Conservation (phyloP, 1,140 invertebrate species). For the Drosophila fuyamai region DNA sequence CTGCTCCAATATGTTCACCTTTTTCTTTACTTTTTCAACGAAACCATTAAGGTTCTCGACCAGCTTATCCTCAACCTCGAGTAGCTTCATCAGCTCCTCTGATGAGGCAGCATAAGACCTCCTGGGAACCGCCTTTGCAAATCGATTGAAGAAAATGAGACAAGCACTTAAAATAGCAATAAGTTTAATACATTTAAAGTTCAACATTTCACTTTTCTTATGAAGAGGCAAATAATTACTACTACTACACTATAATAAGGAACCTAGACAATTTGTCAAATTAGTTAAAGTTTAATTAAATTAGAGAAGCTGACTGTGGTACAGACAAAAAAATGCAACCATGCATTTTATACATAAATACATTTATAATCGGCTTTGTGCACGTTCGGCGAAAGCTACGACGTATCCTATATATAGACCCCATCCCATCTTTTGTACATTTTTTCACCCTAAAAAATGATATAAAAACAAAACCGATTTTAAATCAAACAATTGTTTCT, state of each 20-base stretch:
- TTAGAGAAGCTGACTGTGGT: not conserved
- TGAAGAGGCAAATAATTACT: not conserved
- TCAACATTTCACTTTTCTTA: slow-evolving; percentile 1
- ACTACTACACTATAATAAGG: no score
- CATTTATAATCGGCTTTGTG: no score
- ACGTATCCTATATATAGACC: no score
- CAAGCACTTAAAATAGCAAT: not conserved
- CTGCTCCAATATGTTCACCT: slow-evolving; percentile 16
- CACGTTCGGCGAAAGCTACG: no score
- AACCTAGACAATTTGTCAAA: not conserved
- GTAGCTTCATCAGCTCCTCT: slow-evolving; percentile 4
- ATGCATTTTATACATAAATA: no score
- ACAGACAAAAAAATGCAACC: no score
- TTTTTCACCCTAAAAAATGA: no score
- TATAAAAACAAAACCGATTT: no score
- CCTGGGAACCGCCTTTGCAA: not conserved
- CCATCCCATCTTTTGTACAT: no score
- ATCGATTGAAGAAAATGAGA: not conserved
- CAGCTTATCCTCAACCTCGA: slow-evolving; percentile 26
- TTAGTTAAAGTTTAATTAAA: not conserved
- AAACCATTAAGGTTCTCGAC: slow-evolving; percentile 23
- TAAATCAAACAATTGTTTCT: no score
- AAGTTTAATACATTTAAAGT: not conserved
- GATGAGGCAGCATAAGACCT: slow-evolving; percentile 18
- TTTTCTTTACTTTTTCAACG: slow-evolving; percentile 8